Base-by-base conservation (phyloP, 2,888 invertebrate genomes). In the Oligia strigilis region DNA sequence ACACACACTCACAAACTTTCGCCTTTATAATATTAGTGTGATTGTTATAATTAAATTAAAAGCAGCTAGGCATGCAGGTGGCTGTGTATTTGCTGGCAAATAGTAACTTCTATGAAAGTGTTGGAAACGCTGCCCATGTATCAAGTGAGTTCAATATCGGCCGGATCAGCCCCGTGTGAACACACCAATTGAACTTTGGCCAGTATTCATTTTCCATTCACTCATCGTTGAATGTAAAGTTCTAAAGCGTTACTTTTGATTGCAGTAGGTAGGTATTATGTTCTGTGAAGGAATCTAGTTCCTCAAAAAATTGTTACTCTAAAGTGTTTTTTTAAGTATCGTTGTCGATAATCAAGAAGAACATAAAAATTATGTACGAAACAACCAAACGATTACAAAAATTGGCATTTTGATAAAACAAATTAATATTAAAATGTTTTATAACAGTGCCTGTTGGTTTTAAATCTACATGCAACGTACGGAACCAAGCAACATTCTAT, bases 401-500 rank as follows among this genome's bases (percentile, higher is more conserved):
- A 40, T 6, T 40, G 2, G 1, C 40, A 66, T 23, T 66, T 40
- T 6, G 13, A 8, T 40, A 6, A 11, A 40, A 11, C 19, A 64
- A 29, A 14, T 29, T 6, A 29, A 6, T 62, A 29, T 5, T 62
- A 29, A 62, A 62, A 14, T 29, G 5, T 29, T 29, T 8, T 36
- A 36, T 4, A 36, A 9, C 65, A 40, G 4, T 52, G 14, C 4
- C 4, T 52, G 19, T 2, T 36, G 23, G 29, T 58, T 52, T 60
- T 2, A 72, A 72, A 58, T 58, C 13, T 19, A 52, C 36, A 43
- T 52, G n/a, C 9, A 66, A 19, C 9, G 43, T 77, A 70, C 87
- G n/a, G 81, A 84, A 78, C 81, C 77, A 14, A 19, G 11, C 58
- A 29, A 49, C 13, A 46, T 52, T 67, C n/a, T 29, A 55, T 19